Conservation (phyloP, 2,888 invertebrate genomes). For the Quadroppia sp. region DNA sequence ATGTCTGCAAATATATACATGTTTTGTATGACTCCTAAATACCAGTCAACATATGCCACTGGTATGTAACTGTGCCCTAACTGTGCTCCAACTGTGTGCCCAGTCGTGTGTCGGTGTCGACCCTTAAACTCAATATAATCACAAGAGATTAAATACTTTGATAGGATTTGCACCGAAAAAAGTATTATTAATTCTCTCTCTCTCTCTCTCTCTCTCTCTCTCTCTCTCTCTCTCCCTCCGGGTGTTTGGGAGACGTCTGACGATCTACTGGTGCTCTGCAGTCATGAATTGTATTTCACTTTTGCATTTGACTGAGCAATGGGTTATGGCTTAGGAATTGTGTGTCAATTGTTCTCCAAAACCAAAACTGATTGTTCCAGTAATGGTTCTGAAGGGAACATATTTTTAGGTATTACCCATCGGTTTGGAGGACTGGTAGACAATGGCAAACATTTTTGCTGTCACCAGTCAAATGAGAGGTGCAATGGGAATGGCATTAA, state of each 20-base stretch:
- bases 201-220: slow-evolving; percentile 5
- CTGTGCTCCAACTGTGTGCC: too few relatives aligned
- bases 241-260: background rate
- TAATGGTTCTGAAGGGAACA: background rate
- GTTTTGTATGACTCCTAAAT: background rate
- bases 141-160: too few relatives aligned
- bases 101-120: background rate
- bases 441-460: slow-evolving; percentile 7
- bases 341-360: background rate
- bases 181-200: background rate
- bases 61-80: background rate
- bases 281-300: background rate
- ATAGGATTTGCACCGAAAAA: too few relatives aligned
- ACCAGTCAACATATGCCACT: background rate
- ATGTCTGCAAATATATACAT: too few relatives aligned
- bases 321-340: background rate
- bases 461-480: slow-evolving; percentile 5
- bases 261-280: too few relatives aligned
- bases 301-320: background rate
- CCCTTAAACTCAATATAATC: too few relatives aligned
- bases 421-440: background rate
- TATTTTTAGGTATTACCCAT: slow-evolving; percentile 14
- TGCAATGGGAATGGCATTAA: background rate
- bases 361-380: background rate
- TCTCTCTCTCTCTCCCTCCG: background rate